Percentiles rank a stretch among this genome's conserved stretches.
phyloP scores from a whole-genome alignment of 2,113 vertebrate genomes.

The Bos javanicus region DNA sequence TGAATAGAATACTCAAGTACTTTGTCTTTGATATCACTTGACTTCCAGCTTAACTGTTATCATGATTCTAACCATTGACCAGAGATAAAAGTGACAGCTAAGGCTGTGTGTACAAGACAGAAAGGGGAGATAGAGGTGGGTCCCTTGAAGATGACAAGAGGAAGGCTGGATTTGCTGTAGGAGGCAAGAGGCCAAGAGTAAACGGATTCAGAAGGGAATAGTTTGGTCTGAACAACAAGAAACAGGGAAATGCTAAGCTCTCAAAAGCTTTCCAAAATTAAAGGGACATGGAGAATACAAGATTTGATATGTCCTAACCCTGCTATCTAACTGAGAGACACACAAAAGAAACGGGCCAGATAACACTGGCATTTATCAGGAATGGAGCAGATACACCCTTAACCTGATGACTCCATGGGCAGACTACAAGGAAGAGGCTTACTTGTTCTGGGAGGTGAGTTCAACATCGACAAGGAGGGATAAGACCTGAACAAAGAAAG shows the following conservation, averaged over 20 bases:
- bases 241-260: conserved; percentile 76
- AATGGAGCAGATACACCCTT: conserved; percentile 66
- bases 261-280: conserved; percentile 76
- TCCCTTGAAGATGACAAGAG: conserved; percentile 58
- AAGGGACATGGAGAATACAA: conserved; percentile 71
- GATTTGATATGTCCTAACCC: conserved; percentile 73
- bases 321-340: conserved; percentile 68
- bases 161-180: conserved; percentile 58
- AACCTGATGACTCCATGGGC: conserved; percentile 69
- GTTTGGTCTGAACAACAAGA: conserved; percentile 69
- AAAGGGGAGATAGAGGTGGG: conserved; percentile 22
- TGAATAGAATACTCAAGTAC: background rate
- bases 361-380: conserved; percentile 74
- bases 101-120: background rate
- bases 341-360: conserved; percentile 73
- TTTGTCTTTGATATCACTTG: conserved; percentile 1
- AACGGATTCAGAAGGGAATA: conserved; percentile 59
- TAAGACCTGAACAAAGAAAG: conserved; percentile 71
- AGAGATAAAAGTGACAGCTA: conserved; percentile 6
- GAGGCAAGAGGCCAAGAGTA: conserved; percentile 64
- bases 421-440: conserved; percentile 67
- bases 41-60: background rate
- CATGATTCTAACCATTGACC: background rate
- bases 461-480: conserved; percentile 56
- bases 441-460: conserved; percentile 64